These are phyloP conservation scores for Villa cingulata DNA, from an alignment of 2,888 invertebrate species.

Conservation along the genomic window DNA sequence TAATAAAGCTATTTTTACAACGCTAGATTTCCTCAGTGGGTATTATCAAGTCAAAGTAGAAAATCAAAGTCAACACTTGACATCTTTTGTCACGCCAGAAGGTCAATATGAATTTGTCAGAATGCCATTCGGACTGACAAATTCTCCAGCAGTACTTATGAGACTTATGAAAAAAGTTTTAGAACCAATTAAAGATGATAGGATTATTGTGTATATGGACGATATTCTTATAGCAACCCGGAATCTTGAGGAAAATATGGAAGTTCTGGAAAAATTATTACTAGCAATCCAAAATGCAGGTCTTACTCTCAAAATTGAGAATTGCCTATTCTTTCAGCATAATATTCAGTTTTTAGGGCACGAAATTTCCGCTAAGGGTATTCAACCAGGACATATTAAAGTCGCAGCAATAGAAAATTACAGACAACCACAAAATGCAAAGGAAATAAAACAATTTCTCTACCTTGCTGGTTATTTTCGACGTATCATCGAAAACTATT, in stretches of 20 bases:
- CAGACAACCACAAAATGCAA: not conserved
- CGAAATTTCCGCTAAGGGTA: slow-evolving; percentile 1
- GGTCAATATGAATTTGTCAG: slow-evolving; percentile 21
- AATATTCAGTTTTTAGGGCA: not conserved
- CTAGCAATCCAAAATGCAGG: not conserved
- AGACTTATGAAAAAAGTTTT: slow-evolving; percentile 1
- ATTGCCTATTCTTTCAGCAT: not conserved
- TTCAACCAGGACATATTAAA: not conserved
- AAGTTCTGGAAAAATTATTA: not conserved
- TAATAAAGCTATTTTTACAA: slow-evolving; percentile 2
- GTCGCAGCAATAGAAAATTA: not conserved
- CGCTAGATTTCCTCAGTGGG: slow-evolving; percentile 7
- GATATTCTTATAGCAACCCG: not conserved
- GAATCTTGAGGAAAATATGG: not conserved
- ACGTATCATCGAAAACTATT: not conserved
- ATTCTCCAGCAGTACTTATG: slow-evolving; percentile 17
- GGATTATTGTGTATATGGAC: not conserved
- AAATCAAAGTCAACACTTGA: slow-evolving; percentile 10
- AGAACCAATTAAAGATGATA: not conserved
- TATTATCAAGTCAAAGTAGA: slow-evolving; percentile 8
- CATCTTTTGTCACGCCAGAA: slow-evolving; percentile 19
- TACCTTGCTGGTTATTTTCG: not conserved
- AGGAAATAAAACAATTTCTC: not conserved
- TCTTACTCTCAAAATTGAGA: not conserved
- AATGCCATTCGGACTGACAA: slow-evolving; percentile 21